Percentiles rank a stretch among this genome's conserved stretches.
phyloP scores from a whole-genome alignment of 2,113 vertebrate species.

The Syngnathus typhle region DNA sequence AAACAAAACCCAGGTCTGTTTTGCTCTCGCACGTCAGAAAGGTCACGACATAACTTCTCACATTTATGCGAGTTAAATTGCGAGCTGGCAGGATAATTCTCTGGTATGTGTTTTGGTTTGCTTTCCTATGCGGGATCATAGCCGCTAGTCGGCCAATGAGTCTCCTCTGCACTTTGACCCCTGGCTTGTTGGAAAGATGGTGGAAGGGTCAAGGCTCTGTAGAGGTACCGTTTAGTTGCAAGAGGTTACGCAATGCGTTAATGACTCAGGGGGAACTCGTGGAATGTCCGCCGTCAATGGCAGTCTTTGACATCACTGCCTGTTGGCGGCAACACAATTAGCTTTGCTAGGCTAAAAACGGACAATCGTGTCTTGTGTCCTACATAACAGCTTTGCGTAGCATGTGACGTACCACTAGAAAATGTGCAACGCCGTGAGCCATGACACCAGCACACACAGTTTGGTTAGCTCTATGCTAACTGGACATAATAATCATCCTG shows the following conservation, averaged over 20 bases:
- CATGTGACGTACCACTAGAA: conserved; percentile 37
- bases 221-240: conserved; percentile 40
- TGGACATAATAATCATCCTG: background rate
- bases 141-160: conserved; percentile 29
- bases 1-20: conserved; percentile 20
- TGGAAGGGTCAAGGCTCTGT: conserved; percentile 37
- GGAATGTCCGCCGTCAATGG: conserved; percentile 58
- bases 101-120: conserved; percentile 60
- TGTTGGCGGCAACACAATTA: conserved; percentile 54
- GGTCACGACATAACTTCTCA: conserved; percentile 54
- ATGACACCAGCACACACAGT: conserved; percentile 15
- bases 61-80: conserved; percentile 55
- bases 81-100: conserved; percentile 51
- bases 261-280: conserved; percentile 29
- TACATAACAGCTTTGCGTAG: conserved; percentile 28
- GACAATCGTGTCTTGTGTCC: conserved; percentile 43
- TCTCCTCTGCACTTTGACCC: conserved; percentile 53
- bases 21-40: conserved; percentile 28
- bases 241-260: conserved; percentile 56
- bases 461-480: background rate
- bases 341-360: conserved; percentile 29
- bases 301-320: conserved; percentile 43
- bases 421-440: conserved; percentile 22
- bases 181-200: conserved; percentile 41
- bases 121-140: conserved; percentile 33